Conservation (phyloP, 2,797 vertebrate genomes). For the Nannoperca australis region DNA sequence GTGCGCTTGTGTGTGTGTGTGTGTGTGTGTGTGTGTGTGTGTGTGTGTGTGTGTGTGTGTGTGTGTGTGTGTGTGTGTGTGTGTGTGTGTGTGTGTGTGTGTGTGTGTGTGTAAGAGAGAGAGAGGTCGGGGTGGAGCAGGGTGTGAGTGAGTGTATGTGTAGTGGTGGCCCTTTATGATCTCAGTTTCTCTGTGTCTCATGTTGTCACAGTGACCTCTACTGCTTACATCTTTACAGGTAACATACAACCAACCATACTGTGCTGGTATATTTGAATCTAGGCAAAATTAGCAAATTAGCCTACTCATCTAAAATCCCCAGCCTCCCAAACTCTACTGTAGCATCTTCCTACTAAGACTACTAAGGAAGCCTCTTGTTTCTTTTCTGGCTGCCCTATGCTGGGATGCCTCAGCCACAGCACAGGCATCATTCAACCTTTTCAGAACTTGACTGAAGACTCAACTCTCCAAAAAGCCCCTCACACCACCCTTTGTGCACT, state of each 20-base stretch:
- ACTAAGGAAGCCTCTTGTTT: not conserved
- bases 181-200: constrained; percentile 55
- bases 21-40: no score
- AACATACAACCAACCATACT: not conserved
- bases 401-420: constrained; percentile 14
- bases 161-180: constrained; percentile 19
- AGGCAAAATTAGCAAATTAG: not conserved
- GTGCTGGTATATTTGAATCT: not conserved
- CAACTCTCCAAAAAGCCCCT: not conserved
- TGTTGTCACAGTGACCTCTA: constrained; percentile 82
- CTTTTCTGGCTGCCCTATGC: not conserved
- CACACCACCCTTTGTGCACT: not conserved
- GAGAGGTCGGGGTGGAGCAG: not conserved
- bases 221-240: constrained; percentile 52
- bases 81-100: constrained; percentile 38
- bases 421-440: constrained; percentile 16
- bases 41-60: no score
- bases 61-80: no score
- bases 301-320: not conserved
- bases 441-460: constrained; percentile 23
- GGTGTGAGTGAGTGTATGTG: constrained; percentile 12
- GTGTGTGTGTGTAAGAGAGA: constrained; percentile 23
- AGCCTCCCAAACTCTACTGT: not conserved
- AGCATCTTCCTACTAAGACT: not conserved
- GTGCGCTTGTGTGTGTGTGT: no score